Evolutionary conservation across 2,113 vertebrate genomes (phyloP), one percentile per base, ranked within the genome.

Genomic region (Notarius quadriscutis): DNA sequence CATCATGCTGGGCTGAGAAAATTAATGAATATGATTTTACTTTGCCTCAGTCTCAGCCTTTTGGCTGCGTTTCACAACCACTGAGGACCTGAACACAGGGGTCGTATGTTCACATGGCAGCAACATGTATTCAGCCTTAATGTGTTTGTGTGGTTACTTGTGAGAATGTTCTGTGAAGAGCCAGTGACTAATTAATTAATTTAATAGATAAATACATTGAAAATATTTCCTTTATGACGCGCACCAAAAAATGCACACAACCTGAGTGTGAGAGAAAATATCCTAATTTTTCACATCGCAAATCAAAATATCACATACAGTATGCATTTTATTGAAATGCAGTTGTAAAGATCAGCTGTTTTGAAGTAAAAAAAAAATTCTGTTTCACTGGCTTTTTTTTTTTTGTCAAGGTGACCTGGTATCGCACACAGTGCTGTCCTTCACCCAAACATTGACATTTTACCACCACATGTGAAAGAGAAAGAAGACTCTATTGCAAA

Each of bases 21-120:
- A 95, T 92, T 92, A 96, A 95, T 95, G 93, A 95, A 95, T 95
- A 95, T 93, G 95, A 95, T 96, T 96, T 96, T 96, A 93, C 94
- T 96, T 95, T 94, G 93, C 93, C 91, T 85, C 93, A 90, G 77
- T 89, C 92, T 93, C 90, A 75, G 79, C 83, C 20, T 89, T 91
- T 93, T 91, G 90, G 87, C 87, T 87, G 91, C 91, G 12, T 78
- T 65, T 90, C 83, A 89, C 77, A 83, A 89, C 84, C 72, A 60
- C 87, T 81, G 88, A 90, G 91, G 89, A 92, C 91, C 53, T 30
- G 79, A 85, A 81, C 81, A 22, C 89, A 90, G 93, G 93, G 92
- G 93, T 94, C 93, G 92, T 80, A 80, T 88, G 7, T 87, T 92
- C 81, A 0, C 22, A 84, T 51, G 84, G 85, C 53, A 25, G 65